Conservation (phyloP, 2,113 vertebrate genomes). For the Paraplagusia blochii region DNA sequence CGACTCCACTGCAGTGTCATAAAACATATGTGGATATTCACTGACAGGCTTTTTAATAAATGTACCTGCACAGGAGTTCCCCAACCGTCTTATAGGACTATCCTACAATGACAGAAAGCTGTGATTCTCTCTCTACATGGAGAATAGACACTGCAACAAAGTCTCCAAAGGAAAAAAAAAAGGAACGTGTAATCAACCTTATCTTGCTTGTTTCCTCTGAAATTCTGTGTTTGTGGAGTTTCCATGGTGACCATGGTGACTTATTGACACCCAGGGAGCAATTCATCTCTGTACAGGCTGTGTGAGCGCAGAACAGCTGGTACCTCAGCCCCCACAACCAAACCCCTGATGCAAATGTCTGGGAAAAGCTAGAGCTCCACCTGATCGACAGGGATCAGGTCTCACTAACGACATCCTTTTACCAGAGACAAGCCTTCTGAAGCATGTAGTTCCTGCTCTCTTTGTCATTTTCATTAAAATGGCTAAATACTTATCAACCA, state of each 20-base stretch:
- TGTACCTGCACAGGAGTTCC: background rate
- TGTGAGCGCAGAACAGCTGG: conserved; percentile 67
- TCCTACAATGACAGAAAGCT: conserved; percentile 3
- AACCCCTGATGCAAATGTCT: conserved; percentile 58
- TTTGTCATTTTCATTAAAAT: conserved; percentile 10
- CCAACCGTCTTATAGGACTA: conserved; percentile 9
- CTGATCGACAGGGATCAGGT: conserved; percentile 9
- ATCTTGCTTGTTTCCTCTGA: conserved; percentile 51
- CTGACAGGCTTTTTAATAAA: background rate
- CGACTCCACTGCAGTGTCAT: background rate
- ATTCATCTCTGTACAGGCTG: conserved; percentile 65
- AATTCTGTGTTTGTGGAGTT: conserved; percentile 67
- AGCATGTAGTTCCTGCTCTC: conserved; percentile 13
- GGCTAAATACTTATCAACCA: background rate
- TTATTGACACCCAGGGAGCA: conserved; percentile 64
- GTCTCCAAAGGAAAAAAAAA: conserved; percentile 21
- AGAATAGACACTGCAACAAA: conserved; percentile 2
- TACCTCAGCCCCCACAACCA: conserved; percentile 61
- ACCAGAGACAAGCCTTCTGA: too few species aligned
- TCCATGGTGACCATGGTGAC: conserved; percentile 70
- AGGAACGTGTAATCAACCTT: conserved; percentile 52
- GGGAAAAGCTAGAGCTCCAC: conserved; percentile 18
- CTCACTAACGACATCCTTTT: background rate
- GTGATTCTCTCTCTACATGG: conserved; percentile 7
- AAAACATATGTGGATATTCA: too few species aligned